phyloP scores from a whole-genome alignment of 2,113 vertebrate species.

The Osmerus eperlanus region DNA sequence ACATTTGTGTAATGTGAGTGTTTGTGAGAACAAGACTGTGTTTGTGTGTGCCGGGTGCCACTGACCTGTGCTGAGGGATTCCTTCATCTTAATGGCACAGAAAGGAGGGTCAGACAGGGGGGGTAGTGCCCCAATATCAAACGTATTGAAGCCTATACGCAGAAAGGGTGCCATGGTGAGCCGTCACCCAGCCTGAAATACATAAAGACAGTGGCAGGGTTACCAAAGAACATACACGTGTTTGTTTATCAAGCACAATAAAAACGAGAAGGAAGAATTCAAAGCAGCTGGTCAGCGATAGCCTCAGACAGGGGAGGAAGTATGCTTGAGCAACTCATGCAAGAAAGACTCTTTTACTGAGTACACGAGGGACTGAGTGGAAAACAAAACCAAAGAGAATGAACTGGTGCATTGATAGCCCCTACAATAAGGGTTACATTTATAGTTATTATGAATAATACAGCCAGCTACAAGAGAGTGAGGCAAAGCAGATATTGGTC shows the following conservation, averaged over 20 bases:
- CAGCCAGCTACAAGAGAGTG: no score
- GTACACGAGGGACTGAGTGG: not conserved
- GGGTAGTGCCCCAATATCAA: constrained; percentile 78
- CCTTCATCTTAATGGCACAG: constrained; percentile 95
- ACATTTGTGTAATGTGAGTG: not conserved
- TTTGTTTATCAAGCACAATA: not conserved
- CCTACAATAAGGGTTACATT: no score
- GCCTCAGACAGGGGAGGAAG: constrained; percentile 38
- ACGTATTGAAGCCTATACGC: constrained; percentile 85
- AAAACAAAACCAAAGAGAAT: not conserved
- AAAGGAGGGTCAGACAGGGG: constrained; percentile 73
- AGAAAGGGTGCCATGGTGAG: constrained; percentile 90
- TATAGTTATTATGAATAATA: no score
- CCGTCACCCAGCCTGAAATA: constrained; percentile 47
- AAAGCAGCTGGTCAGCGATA: constrained; percentile 1
- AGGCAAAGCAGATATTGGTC: no score
- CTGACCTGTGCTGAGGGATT: constrained; percentile 90
- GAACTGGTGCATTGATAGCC: not conserved
- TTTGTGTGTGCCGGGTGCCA: constrained; percentile 2
- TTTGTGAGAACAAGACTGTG: not conserved
- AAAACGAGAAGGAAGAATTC: constrained; percentile 45
- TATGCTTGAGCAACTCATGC: constrained; percentile 34
- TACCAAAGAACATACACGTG: not conserved
- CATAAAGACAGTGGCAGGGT: constrained; percentile 13
- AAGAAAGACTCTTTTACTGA: constrained; percentile 9